These are phyloP conservation scores for Ifrita kowaldi DNA, from an alignment of 2,113 vertebrate genomes.

Conservation along the genomic window DNA sequence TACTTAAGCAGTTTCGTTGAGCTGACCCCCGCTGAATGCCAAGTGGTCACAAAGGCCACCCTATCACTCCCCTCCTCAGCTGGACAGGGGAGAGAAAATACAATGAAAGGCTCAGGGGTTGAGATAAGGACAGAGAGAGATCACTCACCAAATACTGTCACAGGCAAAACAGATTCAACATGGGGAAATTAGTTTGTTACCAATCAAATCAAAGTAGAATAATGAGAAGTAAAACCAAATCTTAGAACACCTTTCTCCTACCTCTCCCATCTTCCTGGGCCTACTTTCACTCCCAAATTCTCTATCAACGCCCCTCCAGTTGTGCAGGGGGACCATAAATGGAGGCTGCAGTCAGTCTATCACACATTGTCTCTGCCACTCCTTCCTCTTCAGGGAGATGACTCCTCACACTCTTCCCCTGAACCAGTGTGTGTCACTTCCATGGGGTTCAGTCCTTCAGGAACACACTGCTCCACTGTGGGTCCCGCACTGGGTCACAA, in stretches of 20 bases:
- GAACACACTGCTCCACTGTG: background rate
- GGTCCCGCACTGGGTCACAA: background rate
- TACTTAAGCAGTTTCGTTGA: background rate
- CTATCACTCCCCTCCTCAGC: background rate
- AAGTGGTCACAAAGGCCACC: background rate
- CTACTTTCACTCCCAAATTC: background rate
- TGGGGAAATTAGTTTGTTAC: background rate
- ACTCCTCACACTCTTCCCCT: background rate
- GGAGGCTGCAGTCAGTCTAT: background rate
- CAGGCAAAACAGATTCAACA: background rate
- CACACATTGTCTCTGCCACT: background rate
- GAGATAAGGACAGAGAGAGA: background rate
- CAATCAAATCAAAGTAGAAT: background rate
- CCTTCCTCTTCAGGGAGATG: background rate
- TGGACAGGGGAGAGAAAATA: background rate
- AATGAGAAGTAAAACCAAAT: background rate
- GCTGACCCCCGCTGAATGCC: background rate
- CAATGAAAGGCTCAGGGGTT: background rate
- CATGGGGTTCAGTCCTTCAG: background rate
- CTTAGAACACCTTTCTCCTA: background rate
- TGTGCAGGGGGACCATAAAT: background rate
- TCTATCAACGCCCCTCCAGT: background rate
- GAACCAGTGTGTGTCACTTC: background rate
- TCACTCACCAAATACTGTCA: background rate
- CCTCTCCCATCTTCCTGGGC: background rate